A percentile compares a stretch with the other conserved stretches of the same genome.
These are phyloP conservation scores for Drosophila novamexicana DNA, from an alignment of 1,140 invertebrate species.

Conservation along the genomic window DNA sequence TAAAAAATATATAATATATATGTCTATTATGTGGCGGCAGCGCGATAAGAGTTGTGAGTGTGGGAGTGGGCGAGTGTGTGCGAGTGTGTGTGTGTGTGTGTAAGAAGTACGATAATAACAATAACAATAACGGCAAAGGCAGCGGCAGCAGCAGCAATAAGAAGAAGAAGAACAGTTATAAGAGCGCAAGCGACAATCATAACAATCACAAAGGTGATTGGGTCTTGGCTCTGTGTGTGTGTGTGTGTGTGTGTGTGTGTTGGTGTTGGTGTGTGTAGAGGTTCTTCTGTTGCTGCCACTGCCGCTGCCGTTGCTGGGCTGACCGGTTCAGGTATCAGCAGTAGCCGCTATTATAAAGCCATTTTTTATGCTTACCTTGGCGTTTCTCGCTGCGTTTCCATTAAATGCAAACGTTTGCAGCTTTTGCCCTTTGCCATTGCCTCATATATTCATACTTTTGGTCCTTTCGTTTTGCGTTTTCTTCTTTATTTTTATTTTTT, in stretches of 20 bases:
- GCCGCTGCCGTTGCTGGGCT: not conserved
- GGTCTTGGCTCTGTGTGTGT: constrained; percentile 7
- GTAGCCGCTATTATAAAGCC: constrained; percentile 49
- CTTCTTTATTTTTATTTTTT: constrained; percentile 15
- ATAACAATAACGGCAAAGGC: not conserved
- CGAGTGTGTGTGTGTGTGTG: not conserved
- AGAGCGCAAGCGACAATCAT: constrained; percentile 1
- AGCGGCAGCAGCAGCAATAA: not conserved
- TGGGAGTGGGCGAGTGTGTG: not conserved
- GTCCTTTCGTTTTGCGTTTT: constrained; percentile 1
- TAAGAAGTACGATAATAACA: constrained; percentile 1
- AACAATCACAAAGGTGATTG: constrained; percentile 25
- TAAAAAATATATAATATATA: constrained; percentile 5
- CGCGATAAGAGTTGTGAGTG: constrained; percentile 25
- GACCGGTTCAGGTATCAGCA: constrained; percentile 14
- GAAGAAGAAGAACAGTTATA: too few relatives aligned
- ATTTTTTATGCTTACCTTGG: constrained; percentile 49
- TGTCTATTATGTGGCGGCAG: constrained; percentile 3
- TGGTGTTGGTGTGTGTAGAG: constrained; percentile 1
- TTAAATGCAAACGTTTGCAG: constrained; percentile 64
- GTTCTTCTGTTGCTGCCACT: not conserved
- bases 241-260: constrained; percentile 14
- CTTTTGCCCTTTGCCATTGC: constrained; percentile 18
- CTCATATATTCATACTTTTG: not conserved
- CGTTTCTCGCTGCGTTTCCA: constrained; percentile 25